Evolutionary conservation across 2,113 vertebrate genomes (phyloP).

Genomic region (Suncus etruscus): DNA sequence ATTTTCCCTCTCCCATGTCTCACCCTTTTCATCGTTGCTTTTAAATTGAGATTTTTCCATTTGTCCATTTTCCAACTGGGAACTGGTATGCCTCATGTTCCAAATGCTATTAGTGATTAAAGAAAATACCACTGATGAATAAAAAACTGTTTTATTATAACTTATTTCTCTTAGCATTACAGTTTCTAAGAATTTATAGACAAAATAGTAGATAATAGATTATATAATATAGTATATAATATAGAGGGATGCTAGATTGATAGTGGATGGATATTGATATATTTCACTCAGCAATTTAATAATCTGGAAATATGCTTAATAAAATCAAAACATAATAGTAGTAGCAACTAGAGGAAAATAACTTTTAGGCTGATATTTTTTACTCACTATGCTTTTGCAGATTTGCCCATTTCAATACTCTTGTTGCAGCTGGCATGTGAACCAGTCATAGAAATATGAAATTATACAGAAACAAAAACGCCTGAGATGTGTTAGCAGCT

Average conservation of each 20-base stretch:
- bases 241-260: too few relatives aligned
- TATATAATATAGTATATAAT: neutral
- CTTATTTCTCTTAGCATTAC: neutral
- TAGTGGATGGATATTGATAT: neutral
- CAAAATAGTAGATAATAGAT: neutral
- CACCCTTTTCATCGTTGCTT: conserved; percentile 68
- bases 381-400: conserved; percentile 14
- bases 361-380: conserved; percentile 31
- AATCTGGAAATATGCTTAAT: conserved; percentile 65
- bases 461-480: neutral
- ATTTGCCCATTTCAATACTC: conserved; percentile 55
- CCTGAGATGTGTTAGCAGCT: neutral
- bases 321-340: conserved; percentile 63
- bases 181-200: neutral
- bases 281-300: conserved; percentile 45
- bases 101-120: conserved; percentile 31
- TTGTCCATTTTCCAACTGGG: conserved; percentile 45
- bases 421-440: neutral
- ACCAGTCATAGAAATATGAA: conserved; percentile 52
- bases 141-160: neutral
- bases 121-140: neutral
- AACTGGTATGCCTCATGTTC: conserved; percentile 66
- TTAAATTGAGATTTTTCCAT: conserved; percentile 64
- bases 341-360: conserved; percentile 48
- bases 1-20: conserved; percentile 57